These are phyloP conservation scores for Chaunax sp. DNA, from an alignment of 2,797 vertebrate genomes.

Conservation along the genomic window DNA sequence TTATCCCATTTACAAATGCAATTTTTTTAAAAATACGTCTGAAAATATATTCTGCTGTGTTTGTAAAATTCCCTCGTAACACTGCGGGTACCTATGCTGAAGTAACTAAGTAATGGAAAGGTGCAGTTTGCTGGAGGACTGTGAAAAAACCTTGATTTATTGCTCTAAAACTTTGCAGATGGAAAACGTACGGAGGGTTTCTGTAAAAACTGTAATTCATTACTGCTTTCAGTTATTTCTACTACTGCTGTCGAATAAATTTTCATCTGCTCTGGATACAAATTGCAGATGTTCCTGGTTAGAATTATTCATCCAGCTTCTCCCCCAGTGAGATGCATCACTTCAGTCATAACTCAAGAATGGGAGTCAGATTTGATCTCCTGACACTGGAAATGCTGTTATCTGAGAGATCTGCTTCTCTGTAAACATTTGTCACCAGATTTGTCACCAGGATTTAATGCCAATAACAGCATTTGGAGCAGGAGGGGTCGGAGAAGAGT, in stretches of 20 bases:
- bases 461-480: slow-evolving; percentile 43
- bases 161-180: background rate
- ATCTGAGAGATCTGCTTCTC: slow-evolving; percentile 51
- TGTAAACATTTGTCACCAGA: slow-evolving; percentile 72
- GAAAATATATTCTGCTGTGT: background rate
- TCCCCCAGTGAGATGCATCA: slow-evolving; percentile 63
- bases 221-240: background rate
- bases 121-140: background rate
- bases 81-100: too few species aligned
- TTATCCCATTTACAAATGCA: too few species aligned
- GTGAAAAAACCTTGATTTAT: background rate
- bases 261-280: slow-evolving; percentile 1
- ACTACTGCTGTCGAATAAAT: background rate
- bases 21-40: background rate
- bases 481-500: slow-evolving; percentile 15
- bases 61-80: background rate
- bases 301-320: background rate
- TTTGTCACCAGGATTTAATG: slow-evolving; percentile 61
- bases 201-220: slow-evolving; percentile 19
- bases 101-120: background rate
- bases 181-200: background rate
- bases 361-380: slow-evolving; percentile 46
- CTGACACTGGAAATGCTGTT: slow-evolving; percentile 47
- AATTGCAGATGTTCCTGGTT: slow-evolving; percentile 1
- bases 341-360: slow-evolving; percentile 5